phyloP scores from a whole-genome alignment of 2,888 invertebrate genomes.

The Agrypnus murinus region DNA sequence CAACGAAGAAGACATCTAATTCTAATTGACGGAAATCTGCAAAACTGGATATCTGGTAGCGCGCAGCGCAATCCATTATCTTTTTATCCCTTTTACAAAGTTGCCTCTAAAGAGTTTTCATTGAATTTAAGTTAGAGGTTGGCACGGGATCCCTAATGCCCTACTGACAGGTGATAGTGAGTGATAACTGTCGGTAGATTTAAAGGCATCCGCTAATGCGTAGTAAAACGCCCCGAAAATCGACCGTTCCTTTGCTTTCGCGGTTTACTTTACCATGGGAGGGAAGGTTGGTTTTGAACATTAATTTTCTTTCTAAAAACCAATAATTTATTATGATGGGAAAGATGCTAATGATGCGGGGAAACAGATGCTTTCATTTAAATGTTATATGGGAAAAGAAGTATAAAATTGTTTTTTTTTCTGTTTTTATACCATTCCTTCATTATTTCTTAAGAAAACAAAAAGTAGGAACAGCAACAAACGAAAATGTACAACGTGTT shows the following conservation, averaged over 20 bases:
- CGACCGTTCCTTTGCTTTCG: conserved; percentile 23
- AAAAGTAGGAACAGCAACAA: neutral
- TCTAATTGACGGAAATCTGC: conserved; percentile 58
- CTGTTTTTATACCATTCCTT: no score
- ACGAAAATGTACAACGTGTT: neutral
- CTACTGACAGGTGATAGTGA: conserved; percentile 56
- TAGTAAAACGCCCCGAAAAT: conserved; percentile 40
- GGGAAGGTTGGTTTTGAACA: conserved; percentile 7
- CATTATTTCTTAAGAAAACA: no score
- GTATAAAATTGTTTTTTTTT: neutral
- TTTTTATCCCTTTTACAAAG: conserved; percentile 54
- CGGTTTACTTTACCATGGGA: neutral
- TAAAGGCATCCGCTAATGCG: conserved; percentile 43
- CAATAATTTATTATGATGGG: conserved; percentile 21
- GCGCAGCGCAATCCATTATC: conserved; percentile 57
- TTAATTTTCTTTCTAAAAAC: conserved; percentile 16
- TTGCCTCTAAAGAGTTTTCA: conserved; percentile 47
- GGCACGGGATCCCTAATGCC: conserved; percentile 50
- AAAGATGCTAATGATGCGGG: conserved; percentile 10
- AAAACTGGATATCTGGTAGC: conserved; percentile 47
- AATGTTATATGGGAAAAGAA: neutral
- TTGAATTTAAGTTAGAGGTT: conserved; percentile 54
- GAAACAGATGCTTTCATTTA: conserved; percentile 17
- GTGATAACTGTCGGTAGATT: conserved; percentile 50
- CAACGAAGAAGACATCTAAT: conserved; percentile 61